A percentile compares a stretch with the other conserved stretches of the same genome.
Evolutionary conservation across 2,113 vertebrate genomes (phyloP).

Genomic region (Phaethon lepturus): DNA sequence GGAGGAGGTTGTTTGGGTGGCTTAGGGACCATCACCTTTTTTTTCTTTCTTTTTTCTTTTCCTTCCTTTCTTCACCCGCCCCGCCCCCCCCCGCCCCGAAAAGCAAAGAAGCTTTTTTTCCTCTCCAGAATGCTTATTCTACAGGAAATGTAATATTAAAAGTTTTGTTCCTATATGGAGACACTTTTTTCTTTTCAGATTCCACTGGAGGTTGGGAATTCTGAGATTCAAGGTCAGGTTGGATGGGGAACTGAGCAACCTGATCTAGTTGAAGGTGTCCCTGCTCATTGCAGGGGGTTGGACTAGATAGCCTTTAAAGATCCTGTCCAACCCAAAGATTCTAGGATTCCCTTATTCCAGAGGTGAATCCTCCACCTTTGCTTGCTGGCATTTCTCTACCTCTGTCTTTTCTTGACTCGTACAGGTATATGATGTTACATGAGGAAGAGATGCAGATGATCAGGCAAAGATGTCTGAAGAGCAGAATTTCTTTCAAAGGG

Average conservation of each 20-base stretch:
- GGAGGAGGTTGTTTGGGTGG: background rate
- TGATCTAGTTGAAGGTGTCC: no score
- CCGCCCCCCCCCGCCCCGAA: background rate
- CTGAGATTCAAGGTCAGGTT: background rate
- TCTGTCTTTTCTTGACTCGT: background rate
- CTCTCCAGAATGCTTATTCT: background rate
- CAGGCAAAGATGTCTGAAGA: background rate
- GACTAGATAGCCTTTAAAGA: no score
- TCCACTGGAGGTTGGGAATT: background rate
- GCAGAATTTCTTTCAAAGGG: background rate
- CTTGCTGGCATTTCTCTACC: background rate
- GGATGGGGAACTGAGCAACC: no score
- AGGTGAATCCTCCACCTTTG: background rate
- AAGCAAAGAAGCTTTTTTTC: background rate
- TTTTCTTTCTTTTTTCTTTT: no score
- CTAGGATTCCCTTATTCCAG: background rate
- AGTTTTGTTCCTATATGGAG: background rate
- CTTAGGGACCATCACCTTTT: accelerated
- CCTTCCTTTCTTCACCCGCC: background rate
- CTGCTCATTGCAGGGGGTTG: no score
- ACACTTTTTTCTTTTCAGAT: background rate
- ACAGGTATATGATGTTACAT: background rate
- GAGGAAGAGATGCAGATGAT: background rate
- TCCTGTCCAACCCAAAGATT: no score
- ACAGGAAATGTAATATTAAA: background rate